Evolutionary conservation across 2,888 invertebrate species (phyloP).

Genomic region (Sarcophaga caerulescens): DNA sequence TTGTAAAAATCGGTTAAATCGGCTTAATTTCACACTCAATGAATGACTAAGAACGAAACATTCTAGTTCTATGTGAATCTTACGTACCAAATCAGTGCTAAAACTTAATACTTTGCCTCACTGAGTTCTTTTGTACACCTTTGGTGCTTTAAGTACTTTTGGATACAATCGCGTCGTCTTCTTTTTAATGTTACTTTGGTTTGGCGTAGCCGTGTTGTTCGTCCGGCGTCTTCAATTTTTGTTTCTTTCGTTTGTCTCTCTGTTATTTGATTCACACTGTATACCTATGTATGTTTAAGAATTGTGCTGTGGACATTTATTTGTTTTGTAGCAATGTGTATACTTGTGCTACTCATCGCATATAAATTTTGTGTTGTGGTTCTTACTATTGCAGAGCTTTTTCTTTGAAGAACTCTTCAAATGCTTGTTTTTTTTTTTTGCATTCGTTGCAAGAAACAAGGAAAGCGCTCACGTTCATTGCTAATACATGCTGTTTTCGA

Average conservation of each 20-base stretch:
- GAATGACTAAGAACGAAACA: too few species aligned
- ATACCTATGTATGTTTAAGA: conserved; percentile 20
- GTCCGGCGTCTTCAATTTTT: neutral
- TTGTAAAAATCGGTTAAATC: too few species aligned
- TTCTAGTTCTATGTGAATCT: too few species aligned
- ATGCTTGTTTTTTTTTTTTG: conserved; percentile 8
- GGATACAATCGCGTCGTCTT: too few species aligned
- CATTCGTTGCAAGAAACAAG: neutral
- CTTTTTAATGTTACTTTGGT: neutral
- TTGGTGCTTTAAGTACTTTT: too few species aligned
- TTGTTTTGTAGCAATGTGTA: conserved; percentile 26
- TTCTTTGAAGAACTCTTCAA: conserved; percentile 45
- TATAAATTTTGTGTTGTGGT: conserved; percentile 24
- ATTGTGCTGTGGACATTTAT: conserved; percentile 40
- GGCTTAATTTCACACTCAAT: too few species aligned
- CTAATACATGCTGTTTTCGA: conserved; percentile 64
- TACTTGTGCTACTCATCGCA: conserved; percentile 21
- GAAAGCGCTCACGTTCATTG: conserved; percentile 57
- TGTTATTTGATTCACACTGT: neutral
- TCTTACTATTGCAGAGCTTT: conserved; percentile 23
- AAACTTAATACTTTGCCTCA: too few species aligned
- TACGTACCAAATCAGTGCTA: too few species aligned
- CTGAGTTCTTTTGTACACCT: too few species aligned
- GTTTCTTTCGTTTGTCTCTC: conserved; percentile 10
- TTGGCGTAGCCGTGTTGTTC: neutral